These are phyloP conservation scores for Drosophila trapezifrons DNA, from an alignment of 1,140 invertebrate species.

Conservation along the genomic window DNA sequence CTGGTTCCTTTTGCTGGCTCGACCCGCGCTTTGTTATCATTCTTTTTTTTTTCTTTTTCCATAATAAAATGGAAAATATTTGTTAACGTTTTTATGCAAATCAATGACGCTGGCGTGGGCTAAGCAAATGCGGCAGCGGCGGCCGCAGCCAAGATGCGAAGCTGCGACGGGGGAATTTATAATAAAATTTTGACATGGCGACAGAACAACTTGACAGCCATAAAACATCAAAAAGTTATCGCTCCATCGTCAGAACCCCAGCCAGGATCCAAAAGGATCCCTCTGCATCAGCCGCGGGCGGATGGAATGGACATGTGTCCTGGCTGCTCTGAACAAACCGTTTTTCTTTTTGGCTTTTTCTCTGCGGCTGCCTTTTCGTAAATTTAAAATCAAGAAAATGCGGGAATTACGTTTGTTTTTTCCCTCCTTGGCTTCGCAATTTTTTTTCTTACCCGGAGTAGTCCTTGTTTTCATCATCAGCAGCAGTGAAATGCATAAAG, in stretches of 20 bases:
- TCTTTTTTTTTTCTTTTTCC: conserved; percentile 26
- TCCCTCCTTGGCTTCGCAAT: not conserved
- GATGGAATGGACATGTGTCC: conserved; percentile 65
- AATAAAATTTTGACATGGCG: conserved; percentile 75
- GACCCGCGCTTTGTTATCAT: conserved; percentile 40
- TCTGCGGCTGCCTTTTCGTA: conserved; percentile 32
- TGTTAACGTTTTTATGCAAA: conserved; percentile 80
- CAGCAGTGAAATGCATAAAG: conserved; percentile 79
- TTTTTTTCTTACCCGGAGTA: conserved; percentile 5
- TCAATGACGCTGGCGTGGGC: conserved; percentile 53
- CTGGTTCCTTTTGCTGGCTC: conserved; percentile 16
- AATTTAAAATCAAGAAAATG: conserved; percentile 70
- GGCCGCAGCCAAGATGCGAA: not conserved
- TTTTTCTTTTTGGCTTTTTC: conserved; percentile 15
- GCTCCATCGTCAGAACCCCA: conserved; percentile 36
- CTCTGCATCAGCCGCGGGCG: conserved; percentile 37
- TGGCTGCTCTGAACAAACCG: conserved; percentile 50
- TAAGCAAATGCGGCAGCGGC: conserved; percentile 32
- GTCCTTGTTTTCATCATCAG: conserved; percentile 68
- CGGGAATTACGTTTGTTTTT: conserved; percentile 51
- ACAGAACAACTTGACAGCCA: conserved; percentile 78
- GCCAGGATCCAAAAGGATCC: conserved; percentile 9
- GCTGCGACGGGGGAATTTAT: conserved; percentile 49
- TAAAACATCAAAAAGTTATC: conserved; percentile 82
- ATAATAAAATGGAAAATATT: conserved; percentile 77